Evolutionary conservation across 2,113 vertebrate genomes (phyloP).

Genomic region (Ctenodactylus gundi): DNA sequence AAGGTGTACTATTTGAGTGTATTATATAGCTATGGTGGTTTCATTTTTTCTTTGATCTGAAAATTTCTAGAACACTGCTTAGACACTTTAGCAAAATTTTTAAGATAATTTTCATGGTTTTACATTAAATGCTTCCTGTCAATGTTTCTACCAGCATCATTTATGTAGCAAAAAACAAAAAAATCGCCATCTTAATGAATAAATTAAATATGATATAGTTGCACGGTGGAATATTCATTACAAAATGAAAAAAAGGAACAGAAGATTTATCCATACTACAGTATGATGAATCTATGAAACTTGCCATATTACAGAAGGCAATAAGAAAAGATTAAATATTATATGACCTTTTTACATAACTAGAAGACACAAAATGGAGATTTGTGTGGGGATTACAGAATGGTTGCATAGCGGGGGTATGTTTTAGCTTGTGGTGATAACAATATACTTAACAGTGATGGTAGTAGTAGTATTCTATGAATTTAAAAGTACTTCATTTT

Average conservation of each 20-base stretch:
- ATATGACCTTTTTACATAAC: background rate
- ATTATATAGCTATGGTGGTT: background rate
- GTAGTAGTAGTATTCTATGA: background rate
- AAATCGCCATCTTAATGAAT: background rate
- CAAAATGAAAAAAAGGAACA: background rate
- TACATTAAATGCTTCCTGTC: background rate
- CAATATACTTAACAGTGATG: background rate
- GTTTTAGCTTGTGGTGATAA: background rate
- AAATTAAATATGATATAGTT: background rate
- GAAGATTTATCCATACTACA: background rate
- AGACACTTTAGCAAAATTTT: background rate
- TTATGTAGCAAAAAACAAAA: background rate
- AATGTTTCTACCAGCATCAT: background rate
- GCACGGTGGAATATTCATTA: background rate
- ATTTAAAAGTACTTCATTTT: background rate
- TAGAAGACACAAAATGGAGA: background rate
- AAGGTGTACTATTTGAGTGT: background rate
- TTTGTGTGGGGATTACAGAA: fast-evolving
- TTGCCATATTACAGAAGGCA: background rate
- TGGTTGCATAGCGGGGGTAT: background rate
- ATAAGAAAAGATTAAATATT: background rate
- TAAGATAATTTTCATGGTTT: background rate
- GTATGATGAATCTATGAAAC: background rate
- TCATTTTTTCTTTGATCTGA: background rate
- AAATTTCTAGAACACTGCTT: background rate